These are phyloP conservation scores for Agriopis aurantiaria DNA, from an alignment of 2,888 invertebrate genomes.

Conservation along the genomic window DNA sequence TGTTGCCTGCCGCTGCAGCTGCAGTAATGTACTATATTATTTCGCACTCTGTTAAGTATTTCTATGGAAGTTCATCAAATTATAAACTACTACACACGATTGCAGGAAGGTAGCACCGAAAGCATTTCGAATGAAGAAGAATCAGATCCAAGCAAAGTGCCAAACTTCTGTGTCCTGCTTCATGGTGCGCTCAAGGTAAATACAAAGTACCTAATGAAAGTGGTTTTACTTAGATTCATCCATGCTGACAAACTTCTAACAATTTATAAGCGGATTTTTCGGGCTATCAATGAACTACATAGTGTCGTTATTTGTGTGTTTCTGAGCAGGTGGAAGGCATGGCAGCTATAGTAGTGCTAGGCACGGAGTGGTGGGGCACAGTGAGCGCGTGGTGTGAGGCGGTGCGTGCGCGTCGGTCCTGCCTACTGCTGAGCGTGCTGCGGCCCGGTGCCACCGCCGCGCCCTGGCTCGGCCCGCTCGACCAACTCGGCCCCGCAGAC, in stretches of 20 bases:
- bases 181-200: constrained; percentile 95
- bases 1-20: no score
- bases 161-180: constrained; percentile 96
- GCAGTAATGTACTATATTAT: no score
- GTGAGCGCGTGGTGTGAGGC: constrained; percentile 97
- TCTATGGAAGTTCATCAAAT: not conserved
- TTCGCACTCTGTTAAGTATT: no score
- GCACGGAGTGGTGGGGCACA: constrained; percentile 97
- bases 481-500: constrained; percentile 90
- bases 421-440: constrained; percentile 95
- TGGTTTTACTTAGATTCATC: not conserved
- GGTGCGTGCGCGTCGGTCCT: constrained; percentile 87
- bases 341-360: constrained; percentile 94
- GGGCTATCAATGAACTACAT: not conserved
- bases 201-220: not conserved
- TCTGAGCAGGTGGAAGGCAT: constrained; percentile 91
- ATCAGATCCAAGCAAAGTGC: constrained; percentile 91
- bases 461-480: constrained; percentile 96
- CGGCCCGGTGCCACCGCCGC: constrained; percentile 92
- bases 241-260: no score
- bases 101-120: constrained; percentile 74
- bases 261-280: no score
- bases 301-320: not conserved
- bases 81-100: not conserved
- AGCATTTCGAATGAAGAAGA: constrained; percentile 79